phyloP scores from a whole-genome alignment of 2,113 vertebrate genomes.

The Rhynchomys soricoides region DNA sequence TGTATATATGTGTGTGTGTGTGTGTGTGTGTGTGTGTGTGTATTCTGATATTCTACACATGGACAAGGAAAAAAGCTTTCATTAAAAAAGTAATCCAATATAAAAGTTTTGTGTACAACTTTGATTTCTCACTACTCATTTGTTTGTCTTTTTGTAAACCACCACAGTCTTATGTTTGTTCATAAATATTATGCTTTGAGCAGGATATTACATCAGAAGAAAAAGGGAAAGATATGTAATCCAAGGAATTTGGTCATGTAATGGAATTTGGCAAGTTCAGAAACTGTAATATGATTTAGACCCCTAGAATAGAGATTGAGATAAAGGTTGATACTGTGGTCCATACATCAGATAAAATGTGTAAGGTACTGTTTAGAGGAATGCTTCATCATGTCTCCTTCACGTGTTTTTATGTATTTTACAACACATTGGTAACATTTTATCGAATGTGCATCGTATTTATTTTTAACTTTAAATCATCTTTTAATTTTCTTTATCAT shows the following conservation, averaged over 20 bases:
- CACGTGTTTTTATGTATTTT: not conserved
- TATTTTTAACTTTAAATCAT: not conserved
- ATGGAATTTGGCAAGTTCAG: too few species aligned
- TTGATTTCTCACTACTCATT: not conserved
- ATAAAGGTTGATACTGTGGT: not conserved
- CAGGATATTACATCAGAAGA: not conserved
- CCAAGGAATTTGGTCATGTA: not conserved
- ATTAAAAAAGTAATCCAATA: conserved; percentile 11
- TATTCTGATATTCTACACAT: not conserved
- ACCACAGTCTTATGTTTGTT: too few species aligned
- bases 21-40: too few species aligned
- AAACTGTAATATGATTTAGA: too few species aligned
- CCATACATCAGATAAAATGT: not conserved
- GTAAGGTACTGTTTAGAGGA: too few species aligned
- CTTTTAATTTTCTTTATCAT: not conserved
- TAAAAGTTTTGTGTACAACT: not conserved
- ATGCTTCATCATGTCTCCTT: not conserved
- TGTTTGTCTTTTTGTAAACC: not conserved
- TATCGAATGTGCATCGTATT: not conserved
- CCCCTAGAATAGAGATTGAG: not conserved
- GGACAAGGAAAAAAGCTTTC: not conserved
- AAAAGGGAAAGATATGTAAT: not conserved
- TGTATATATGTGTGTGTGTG: too few species aligned
- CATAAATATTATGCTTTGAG: not conserved
- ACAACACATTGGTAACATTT: not conserved